Conservation (phyloP, 2,113 vertebrate species). For the Chascanopsetta lugubris region DNA sequence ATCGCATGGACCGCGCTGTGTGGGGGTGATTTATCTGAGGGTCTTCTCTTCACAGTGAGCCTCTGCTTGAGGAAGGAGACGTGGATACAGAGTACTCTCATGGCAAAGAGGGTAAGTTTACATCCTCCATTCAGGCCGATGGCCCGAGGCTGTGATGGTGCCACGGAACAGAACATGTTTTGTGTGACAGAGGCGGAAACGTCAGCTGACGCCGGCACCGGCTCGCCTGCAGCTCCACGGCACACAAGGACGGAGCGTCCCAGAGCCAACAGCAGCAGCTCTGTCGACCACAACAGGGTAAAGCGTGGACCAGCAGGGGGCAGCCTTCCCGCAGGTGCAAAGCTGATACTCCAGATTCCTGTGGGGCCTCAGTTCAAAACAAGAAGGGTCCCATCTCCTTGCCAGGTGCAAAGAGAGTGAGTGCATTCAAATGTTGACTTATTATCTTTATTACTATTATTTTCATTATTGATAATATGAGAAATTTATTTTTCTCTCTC, state of each 20-base stretch:
- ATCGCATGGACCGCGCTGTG: neutral
- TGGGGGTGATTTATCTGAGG: neutral
- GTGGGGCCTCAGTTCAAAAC: constrained; percentile 44
- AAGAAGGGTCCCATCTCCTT: constrained; percentile 61
- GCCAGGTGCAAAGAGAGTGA: constrained; percentile 66
- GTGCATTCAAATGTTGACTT: constrained; percentile 27
- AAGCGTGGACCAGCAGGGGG: constrained; percentile 41
- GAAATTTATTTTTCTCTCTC: neutral
- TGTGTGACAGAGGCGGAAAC: constrained; percentile 73
- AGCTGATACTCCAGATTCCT: constrained; percentile 67
- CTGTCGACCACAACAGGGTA: constrained; percentile 63
- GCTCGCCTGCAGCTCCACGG: constrained; percentile 62
- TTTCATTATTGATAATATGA: too few relatives aligned
- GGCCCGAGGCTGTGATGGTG: neutral
- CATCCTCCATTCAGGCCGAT: rapidly evolving
- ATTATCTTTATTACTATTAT: too few relatives aligned
- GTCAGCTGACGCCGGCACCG: constrained; percentile 70
- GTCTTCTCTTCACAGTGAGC: constrained; percentile 66
- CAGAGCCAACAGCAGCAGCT: constrained; percentile 73
- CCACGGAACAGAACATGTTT: neutral
- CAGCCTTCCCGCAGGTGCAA: constrained; percentile 56
- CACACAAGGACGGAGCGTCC: constrained; percentile 76
- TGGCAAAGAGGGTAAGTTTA: constrained; percentile 63
- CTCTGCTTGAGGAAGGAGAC: constrained; percentile 77
- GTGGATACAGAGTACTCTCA: constrained; percentile 62